Evolutionary conservation across 2,113 vertebrate species (phyloP).

Genomic region (Ariopsis seemanni): DNA sequence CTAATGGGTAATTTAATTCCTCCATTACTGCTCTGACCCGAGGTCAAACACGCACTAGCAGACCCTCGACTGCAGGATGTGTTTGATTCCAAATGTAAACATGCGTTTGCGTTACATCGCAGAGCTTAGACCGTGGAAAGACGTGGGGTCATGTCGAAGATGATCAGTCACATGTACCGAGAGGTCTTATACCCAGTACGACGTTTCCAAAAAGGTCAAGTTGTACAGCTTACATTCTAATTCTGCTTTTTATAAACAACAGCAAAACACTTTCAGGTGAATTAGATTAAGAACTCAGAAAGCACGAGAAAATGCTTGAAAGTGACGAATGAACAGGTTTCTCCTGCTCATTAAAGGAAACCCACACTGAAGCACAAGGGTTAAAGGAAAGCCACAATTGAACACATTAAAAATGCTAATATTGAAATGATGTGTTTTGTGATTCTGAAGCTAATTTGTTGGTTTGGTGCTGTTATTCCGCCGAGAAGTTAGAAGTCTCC

Average conservation of each 20-base stretch:
- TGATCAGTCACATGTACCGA: neutral
- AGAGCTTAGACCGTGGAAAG: neutral
- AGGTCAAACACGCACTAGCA: slow-evolving; percentile 13
- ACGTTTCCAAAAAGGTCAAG: slow-evolving; percentile 32
- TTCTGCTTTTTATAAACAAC: neutral
- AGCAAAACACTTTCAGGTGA: neutral
- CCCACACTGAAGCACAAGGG: neutral
- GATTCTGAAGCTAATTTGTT: neutral
- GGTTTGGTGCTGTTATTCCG: neutral
- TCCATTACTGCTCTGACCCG: slow-evolving; percentile 23
- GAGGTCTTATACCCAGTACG: neutral
- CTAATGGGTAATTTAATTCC: slow-evolving; percentile 48
- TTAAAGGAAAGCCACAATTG: too few relatives aligned
- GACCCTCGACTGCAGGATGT: neutral
- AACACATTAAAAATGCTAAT: neutral
- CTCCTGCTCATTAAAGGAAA: neutral
- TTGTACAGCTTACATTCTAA: neutral
- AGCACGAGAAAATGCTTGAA: neutral
- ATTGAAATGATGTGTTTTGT: neutral
- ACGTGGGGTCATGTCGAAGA: neutral
- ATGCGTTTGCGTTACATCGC: neutral
- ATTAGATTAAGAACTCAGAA: neutral
- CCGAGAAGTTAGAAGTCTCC: neutral
- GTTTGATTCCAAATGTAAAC: slow-evolving; percentile 39
- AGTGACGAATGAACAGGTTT: neutral